Evolutionary conservation across 1,140 invertebrate genomes (phyloP).

Genomic region (Ips typographus): DNA sequence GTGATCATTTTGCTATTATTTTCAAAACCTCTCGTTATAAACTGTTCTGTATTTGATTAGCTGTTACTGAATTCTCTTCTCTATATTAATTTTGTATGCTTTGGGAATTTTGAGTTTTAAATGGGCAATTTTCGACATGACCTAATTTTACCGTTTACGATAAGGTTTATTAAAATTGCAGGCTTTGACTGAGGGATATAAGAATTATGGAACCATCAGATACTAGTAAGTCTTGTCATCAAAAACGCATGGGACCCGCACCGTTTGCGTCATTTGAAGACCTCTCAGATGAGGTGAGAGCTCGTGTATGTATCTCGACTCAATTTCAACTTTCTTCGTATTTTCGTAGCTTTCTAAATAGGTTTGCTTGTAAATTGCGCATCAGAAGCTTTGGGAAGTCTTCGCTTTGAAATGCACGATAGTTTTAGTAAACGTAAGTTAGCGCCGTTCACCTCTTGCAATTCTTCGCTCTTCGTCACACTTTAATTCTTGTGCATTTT

Average conservation of each 20-base stretch:
- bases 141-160: constrained; percentile 3
- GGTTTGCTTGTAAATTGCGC: too few species aligned
- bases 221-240: constrained; percentile 30
- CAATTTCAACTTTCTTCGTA: not conserved
- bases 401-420: too few species aligned
- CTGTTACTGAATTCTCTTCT: too few species aligned
- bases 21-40: too few species aligned
- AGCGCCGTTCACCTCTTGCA: too few species aligned
- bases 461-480: too few species aligned
- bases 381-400: too few species aligned
- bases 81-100: too few species aligned
- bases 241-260: constrained; percentile 81
- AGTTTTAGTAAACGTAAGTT: too few species aligned
- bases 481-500: too few species aligned
- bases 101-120: not conserved
- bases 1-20: too few species aligned
- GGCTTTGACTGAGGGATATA: constrained; percentile 7
- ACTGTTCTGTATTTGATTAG: too few species aligned
- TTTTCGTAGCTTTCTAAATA: not conserved
- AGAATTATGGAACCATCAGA: constrained; percentile 30
- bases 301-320: constrained; percentile 57
- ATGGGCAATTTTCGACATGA: constrained; percentile 10
- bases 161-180: not conserved
- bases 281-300: constrained; percentile 77
- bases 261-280: constrained; percentile 92